Base-by-base conservation (phyloP, 2,797 vertebrate genomes). In the Percopsis omiscomaycus region DNA sequence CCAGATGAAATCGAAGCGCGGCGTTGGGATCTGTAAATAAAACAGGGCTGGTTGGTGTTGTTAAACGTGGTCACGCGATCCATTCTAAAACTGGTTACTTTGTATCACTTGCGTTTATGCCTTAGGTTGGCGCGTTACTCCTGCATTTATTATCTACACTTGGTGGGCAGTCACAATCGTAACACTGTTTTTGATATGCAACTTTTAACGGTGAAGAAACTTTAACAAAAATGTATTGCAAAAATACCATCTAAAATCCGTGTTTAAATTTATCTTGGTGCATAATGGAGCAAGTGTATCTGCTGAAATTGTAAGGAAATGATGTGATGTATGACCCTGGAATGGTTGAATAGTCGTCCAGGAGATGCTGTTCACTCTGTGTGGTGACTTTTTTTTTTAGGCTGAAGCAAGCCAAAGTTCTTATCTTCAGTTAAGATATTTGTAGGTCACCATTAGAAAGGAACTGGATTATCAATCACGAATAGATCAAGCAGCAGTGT, bases 81-180 rank as follows among this genome's bases (percentile, higher is more conserved):
- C 50, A 47, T 67, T 29, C 80, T 56, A 30, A 63, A 79, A 73
- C 67, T 47, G 77, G 74, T 47, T 80, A 88, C 83, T 86, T 88
- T 82, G 55, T 86, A 84, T 89, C 85, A 83, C 62, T 87, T 80
- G 58, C 46, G 71, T 45, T 69, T 16, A 50, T 28, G 29, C 8
- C 58, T 29, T 16, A 47, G 29, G 59, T 87, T 89, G 86, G 88
- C 86, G 88, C 88, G 80, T 79, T 71, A 68, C 63, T 69, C 69
- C 53, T 75, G 71, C 51, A 50, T 80, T 69, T 69, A 77, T 76
- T 73, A 70, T 67, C 71, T 3, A 15, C 75, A 64, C 63, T 79
- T 32, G 32, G 69, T 60, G 61, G 57, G 69, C 63, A 11, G 58
- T 61, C 14, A 27, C 45, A 45, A 28, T 58, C 16, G 32, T 15